Conservation (phyloP, 1,140 invertebrate genomes). For the Meteorus sp. region DNA sequence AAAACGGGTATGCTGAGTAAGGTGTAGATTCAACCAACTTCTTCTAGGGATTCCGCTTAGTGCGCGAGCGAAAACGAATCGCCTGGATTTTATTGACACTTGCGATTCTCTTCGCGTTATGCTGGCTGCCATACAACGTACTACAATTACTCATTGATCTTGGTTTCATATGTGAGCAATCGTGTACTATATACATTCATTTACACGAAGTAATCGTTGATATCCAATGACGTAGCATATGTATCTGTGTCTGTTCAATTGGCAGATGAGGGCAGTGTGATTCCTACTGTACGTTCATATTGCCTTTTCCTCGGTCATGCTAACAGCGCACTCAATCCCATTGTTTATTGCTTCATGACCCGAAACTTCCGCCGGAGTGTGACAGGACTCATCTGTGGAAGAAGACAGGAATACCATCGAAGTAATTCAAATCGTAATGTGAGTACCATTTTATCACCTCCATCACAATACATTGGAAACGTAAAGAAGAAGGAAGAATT, state of each 20-base stretch:
- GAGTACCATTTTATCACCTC: conserved; percentile 1
- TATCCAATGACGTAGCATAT: not conserved
- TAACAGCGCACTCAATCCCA: conserved; percentile 85
- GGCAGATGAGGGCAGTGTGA: conserved; percentile 29
- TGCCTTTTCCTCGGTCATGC: conserved; percentile 68
- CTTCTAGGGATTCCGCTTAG: conserved; percentile 64
- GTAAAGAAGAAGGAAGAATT: too few relatives aligned
- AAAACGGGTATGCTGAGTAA: too few relatives aligned
- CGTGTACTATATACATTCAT: not conserved
- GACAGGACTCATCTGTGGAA: conserved; percentile 61
- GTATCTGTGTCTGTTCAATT: too few relatives aligned
- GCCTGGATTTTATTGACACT: conserved; percentile 75
- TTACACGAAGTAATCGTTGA: not conserved
- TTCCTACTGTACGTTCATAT: conserved; percentile 49
- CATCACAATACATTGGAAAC: not conserved
- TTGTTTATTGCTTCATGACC: conserved; percentile 88
- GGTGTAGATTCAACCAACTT: too few relatives aligned
- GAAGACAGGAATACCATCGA: conserved; percentile 28
- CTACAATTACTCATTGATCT: conserved; percentile 68
- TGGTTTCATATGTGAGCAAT: conserved; percentile 40
- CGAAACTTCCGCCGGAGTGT: conserved; percentile 79
- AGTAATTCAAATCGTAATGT: conserved; percentile 26
- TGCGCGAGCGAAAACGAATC: conserved; percentile 69
- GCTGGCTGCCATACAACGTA: conserved; percentile 80
- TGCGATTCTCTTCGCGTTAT: conserved; percentile 74